Base-by-base conservation (phyloP, 2,797 vertebrate species). In the Dallia pectoralis region DNA sequence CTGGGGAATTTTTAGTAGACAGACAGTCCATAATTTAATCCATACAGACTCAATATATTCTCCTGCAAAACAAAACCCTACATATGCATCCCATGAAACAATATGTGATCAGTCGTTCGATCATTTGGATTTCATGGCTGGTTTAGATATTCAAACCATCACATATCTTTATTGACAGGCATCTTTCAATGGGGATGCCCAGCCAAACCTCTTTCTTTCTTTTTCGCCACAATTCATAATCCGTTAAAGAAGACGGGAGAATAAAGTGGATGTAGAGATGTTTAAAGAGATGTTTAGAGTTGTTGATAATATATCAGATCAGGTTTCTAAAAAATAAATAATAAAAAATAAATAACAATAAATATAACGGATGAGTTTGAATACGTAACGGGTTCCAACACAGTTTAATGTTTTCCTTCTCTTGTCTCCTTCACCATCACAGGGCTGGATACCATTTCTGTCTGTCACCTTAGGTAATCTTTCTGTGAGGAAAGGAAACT, bases 121-220 rank as follows among this genome's bases (percentile, higher is more conserved):
- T 68, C 71, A 16, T 75, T 77, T 73, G 87, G 86, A n/a, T 91
- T 91, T 91, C 89, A 92, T 92, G 91, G 87, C 85, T 80, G 69
- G 73, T 32, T 62, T 71, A 72, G 44, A 36, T 49, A 6, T 67
- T 32, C 4, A 7, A 65, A 82, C 85, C 82, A 79, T 85, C 74
- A 84, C 25, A 81, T 83, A 84, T 83, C 83, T 73, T 84, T 81
- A 79, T 79, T 65, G 40, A 88, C 92, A 93, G 91, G 91, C 91
- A 93, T 82, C 90, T 91, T 79, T 73, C 75, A 81, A 83, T 79
- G 84, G 91, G 1, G 91, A 89, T 93, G 92, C 90, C 92, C 90
- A 86, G 91, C 91, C 91, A 93, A 92, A 89, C 87, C 90, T 92
- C 91, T 91, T 92, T 92, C 91, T 92, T 93, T 92, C 90, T 92